Base-by-base conservation (phyloP, 2,113 vertebrate genomes). In the Gasterosteus aculeatus region DNA sequence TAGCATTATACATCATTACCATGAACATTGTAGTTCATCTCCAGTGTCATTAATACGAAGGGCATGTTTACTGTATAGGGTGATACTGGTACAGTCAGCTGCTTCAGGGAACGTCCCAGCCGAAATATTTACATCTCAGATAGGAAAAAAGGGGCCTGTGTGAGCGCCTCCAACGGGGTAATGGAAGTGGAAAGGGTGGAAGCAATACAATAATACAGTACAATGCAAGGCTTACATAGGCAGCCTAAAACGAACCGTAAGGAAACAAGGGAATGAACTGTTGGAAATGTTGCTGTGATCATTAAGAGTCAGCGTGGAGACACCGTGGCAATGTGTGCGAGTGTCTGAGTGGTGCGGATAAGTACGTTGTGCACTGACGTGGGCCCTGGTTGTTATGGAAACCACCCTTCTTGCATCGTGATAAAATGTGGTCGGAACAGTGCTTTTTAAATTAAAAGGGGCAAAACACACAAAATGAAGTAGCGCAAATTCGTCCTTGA, bases 381-480 rank as follows among this genome's bases (percentile, higher is more conserved):
- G 71, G 76, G 54, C 64, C 44, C 57, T 65, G 59, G 83, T 87
- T 78, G 81, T 80, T 84, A 81, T 77, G 83, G 85, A 81, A 89
- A 82, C 82, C 72, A 51, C 12, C 42, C 2, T 77, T 71, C 59
- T 66, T 51, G 14, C 56, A 59, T 59, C n/a, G 4, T 33, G 46
- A 68, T 51, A 51, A 74, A 70, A 77, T 26, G 46, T 4, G 7
- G 57, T 62, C 51, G 35, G 56, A 68, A 33, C 10, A 10, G 51
- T n/a, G 73, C 10, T 47, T 47, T 74, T 66, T 66, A 19, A 19
- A n/a, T 53, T 5, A 46, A 60, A 44, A 18, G 0, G 26, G 47
- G 8, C 49, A n/a, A 58, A 26, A 26, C 22, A 26, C 22, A 26
- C 22, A 29, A 67, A n/a, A 5, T 7, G 29, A 39, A 75, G 57